Percentiles rank a stretch among this genome's conserved stretches.
Evolutionary conservation across 2,797 vertebrate genomes (phyloP).

Genomic region (Columba guinea): DNA sequence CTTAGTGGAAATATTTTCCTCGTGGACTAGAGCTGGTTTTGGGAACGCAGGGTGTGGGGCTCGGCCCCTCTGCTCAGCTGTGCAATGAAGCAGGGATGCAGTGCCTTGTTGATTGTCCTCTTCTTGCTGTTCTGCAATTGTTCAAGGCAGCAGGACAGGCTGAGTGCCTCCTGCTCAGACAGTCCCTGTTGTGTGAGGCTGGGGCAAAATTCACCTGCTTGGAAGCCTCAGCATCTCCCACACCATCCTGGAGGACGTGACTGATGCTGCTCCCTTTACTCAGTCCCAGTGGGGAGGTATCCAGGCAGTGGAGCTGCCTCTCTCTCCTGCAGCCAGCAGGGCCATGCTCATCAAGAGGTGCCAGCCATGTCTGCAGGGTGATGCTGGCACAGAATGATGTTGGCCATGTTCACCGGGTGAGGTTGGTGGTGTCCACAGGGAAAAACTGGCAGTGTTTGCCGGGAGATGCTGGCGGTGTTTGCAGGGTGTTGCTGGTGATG

Average conservation of each 20-base stretch:
- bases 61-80: not conserved
- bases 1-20: not conserved
- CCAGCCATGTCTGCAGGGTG: not conserved
- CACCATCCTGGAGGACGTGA: not conserved
- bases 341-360: too few relatives aligned
- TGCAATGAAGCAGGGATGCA: fast-evolving
- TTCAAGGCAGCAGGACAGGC: not conserved
- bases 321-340: too few relatives aligned
- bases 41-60: not conserved
- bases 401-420: not conserved
- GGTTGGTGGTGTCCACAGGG: not conserved
- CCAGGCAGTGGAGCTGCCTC: not conserved
- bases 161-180: not conserved
- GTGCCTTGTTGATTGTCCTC: not conserved
- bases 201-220: not conserved
- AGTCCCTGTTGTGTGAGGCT: not conserved
- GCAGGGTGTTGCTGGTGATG: not conserved
- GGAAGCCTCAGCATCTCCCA: not conserved
- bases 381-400: not conserved
- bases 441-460: not conserved
- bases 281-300: not conserved
- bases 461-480: not conserved
- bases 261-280: not conserved
- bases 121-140: not conserved
- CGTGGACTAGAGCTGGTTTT: not conserved